Evolutionary conservation across 2,888 invertebrate genomes (phyloP), one percentile per base, ranked within the genome.

Genomic region (Tachystola acroxantha): DNA sequence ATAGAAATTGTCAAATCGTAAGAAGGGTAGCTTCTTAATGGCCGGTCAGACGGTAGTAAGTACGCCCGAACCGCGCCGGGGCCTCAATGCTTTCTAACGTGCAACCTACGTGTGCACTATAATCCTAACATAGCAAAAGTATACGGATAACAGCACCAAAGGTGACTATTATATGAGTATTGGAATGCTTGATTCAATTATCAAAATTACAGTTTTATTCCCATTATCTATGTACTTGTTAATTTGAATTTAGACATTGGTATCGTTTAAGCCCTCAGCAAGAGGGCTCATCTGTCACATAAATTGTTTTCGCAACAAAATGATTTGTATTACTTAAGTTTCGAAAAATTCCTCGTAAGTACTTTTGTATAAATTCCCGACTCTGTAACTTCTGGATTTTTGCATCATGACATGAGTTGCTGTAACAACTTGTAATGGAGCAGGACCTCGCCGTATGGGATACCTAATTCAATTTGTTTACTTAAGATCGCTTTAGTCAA

Each of bases 71-170:
- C 27, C 27, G 19, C 34, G 27, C 24, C 28, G 20, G 14, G 35
- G 39, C 29, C 35, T 30, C 49, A 46, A 48, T 57, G 70, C 70
- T 66, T 64, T 46, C 37, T 53, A 45, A 42, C 50, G 65, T 71
- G 68, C 70, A 70, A 59, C 46, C 47, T 58, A 57, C 55, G 62
- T 62, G 53, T 67, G 71, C 74, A 73, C 65, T 70, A 51, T 70
- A 72, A 70, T 64, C 57, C 55, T 71, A 64, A 72, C 61, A 70
- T 76, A 78, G 77, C 63, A 67, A 79, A 72, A 59, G 78, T 81
- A 81, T 82, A 81, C 73, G 74, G 73, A 73, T 65, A 66, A 54
- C 59, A 62, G 64, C 70, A 75, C 76, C 76, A 65, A 72, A 77
- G 78, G 81, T 81, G 84, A 66, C 59, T 50, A 57, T 51, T 63